phyloP scores from a whole-genome alignment of 2,113 vertebrate species.

The Scopus umbretta region DNA sequence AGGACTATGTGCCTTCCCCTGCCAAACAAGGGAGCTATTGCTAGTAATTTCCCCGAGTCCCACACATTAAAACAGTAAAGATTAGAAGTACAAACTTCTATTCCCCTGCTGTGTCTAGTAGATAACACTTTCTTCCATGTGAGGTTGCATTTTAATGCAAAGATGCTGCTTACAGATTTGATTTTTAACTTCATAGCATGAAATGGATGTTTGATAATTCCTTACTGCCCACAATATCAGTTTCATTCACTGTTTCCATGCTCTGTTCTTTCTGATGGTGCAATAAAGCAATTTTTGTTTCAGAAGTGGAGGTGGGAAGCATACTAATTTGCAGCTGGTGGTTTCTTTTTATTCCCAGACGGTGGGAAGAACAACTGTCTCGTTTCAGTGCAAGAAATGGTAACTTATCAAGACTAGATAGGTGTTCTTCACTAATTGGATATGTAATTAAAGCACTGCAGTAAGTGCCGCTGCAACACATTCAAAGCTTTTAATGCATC shows the following conservation, averaged over 20 bases:
- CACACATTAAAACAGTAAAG: not conserved
- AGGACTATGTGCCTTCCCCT: not conserved
- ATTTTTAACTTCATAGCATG: not conserved
- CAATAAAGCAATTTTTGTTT: constrained; percentile 10
- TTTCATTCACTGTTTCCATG: not conserved
- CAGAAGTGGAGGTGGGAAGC: not conserved
- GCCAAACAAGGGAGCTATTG: not conserved
- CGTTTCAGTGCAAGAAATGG: not conserved
- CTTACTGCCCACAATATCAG: not conserved
- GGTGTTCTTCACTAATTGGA: not conserved
- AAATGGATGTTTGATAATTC: constrained; percentile 11
- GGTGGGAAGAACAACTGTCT: not conserved
- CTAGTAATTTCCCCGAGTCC: not conserved
- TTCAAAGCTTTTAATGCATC: not conserved
- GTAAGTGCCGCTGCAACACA: not conserved
- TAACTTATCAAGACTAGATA: not conserved
- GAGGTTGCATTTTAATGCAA: constrained; percentile 2
- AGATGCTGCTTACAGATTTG: not conserved
- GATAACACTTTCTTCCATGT: not conserved
- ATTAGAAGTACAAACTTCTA: constrained; percentile 2
- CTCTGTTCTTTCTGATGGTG: not conserved
- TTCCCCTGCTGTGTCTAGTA: not conserved
- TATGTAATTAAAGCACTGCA: not conserved
- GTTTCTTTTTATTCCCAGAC: not conserved
- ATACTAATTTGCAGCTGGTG: constrained; percentile 2